Percentiles rank a stretch among this genome's conserved stretches.
Evolutionary conservation across 2,113 vertebrate genomes (phyloP).

Genomic region (Chaetura pelagica): DNA sequence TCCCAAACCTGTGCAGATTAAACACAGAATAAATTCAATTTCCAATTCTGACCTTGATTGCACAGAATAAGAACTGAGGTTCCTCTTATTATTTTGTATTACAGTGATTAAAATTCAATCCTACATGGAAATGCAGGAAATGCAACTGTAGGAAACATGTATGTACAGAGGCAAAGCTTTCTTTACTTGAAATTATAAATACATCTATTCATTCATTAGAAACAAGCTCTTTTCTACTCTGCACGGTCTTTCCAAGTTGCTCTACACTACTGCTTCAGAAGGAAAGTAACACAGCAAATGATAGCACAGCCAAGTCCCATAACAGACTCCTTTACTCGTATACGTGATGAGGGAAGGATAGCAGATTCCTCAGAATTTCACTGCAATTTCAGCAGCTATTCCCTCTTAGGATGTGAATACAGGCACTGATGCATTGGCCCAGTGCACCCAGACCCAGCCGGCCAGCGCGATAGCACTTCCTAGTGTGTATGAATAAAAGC

Average conservation of each 20-base stretch:
- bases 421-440: neutral
- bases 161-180: neutral
- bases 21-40: neutral
- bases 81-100: neutral
- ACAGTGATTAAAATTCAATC: neutral
- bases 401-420: neutral
- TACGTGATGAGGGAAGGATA: neutral
- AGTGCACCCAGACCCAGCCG: neutral
- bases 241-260: neutral
- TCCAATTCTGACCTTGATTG: neutral
- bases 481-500: neutral
- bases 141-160: neutral
- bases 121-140: neutral
- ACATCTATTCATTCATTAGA: neutral
- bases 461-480: neutral
- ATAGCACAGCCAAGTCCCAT: neutral
- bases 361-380: slow-evolving; percentile 3
- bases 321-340: neutral
- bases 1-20: neutral
- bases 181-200: neutral
- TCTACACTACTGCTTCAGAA: neutral
- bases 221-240: neutral
- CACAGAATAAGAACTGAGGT: neutral
- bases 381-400: neutral
- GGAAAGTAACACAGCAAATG: neutral